Conservation (phyloP, 2,888 invertebrate genomes). For the Pristionchus mayeri region DNA sequence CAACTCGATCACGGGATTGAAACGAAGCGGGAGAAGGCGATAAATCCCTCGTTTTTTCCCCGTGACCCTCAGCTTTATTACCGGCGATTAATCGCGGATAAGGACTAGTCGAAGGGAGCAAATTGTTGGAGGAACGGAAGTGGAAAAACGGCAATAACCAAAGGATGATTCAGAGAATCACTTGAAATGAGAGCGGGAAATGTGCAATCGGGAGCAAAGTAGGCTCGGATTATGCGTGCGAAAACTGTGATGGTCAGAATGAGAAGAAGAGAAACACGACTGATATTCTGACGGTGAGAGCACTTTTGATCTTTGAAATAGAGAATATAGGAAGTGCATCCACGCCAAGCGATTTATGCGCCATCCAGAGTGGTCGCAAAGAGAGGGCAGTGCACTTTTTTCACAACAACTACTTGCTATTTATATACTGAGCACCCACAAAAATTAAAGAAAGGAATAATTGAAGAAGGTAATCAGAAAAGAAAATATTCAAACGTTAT, state of each 20-base stretch:
- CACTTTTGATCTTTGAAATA: too few relatives aligned
- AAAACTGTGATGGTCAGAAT: conserved; percentile 5
- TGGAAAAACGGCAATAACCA: not conserved
- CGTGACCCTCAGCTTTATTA: not conserved
- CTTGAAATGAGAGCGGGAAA: not conserved
- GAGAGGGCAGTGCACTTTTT: too few relatives aligned
- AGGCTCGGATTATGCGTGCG: not conserved
- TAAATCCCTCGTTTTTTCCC: not conserved
- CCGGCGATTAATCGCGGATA: not conserved
- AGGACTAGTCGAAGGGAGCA: not conserved
- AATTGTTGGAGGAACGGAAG: not conserved
- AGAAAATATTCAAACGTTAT: too few relatives aligned
- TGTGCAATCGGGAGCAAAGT: not conserved
- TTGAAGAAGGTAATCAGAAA: too few relatives aligned
- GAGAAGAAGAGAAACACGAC: not conserved
- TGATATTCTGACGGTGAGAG: too few relatives aligned
- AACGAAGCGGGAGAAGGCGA: not conserved
- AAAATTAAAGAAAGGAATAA: too few relatives aligned
- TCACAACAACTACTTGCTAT: too few relatives aligned
- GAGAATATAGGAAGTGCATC: too few relatives aligned
- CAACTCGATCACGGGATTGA: not conserved
- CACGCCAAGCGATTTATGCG: too few relatives aligned
- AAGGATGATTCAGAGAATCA: not conserved
- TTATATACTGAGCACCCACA: too few relatives aligned
- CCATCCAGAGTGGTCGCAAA: too few relatives aligned